Evolutionary conservation across 2,113 vertebrate species (phyloP).

Genomic region (Pteruthius melanotis): DNA sequence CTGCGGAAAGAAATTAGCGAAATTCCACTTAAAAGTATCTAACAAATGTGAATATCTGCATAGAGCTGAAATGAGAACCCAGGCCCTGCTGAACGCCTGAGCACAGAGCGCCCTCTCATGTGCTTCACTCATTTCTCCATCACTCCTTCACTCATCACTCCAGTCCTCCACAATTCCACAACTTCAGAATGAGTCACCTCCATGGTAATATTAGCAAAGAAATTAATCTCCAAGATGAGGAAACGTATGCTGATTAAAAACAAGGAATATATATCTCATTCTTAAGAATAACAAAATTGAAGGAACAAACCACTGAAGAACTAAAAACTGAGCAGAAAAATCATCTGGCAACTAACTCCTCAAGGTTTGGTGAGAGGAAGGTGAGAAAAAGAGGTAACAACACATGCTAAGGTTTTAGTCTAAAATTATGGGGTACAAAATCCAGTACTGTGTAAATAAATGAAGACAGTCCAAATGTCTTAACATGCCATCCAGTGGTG

Average conservation of each 20-base stretch:
- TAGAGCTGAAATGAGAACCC: neutral
- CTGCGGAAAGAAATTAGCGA: fast-evolving
- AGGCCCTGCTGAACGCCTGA: neutral
- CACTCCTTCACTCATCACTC: neutral
- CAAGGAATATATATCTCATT: neutral
- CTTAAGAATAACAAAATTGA: neutral
- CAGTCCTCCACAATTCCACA: neutral
- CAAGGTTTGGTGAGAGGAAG: neutral
- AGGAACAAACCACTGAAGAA: neutral
- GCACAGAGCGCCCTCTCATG: conserved; percentile 48
- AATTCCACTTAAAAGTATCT: neutral
- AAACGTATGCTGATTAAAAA: neutral
- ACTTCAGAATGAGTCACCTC: neutral
- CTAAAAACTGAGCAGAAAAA: neutral
- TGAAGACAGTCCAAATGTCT: neutral
- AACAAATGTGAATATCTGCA: neutral
- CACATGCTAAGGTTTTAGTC: neutral
- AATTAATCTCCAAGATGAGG: neutral
- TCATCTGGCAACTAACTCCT: neutral
- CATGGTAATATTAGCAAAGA: neutral
- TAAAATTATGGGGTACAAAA: neutral
- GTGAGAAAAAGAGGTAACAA: neutral
- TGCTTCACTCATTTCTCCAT: neutral
- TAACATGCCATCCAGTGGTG: neutral
- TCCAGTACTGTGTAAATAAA: neutral